A percentile compares a stretch with the other conserved stretches of the same genome.
phyloP scores from a whole-genome alignment of 2,113 vertebrate genomes.

The Symphodus melops region DNA sequence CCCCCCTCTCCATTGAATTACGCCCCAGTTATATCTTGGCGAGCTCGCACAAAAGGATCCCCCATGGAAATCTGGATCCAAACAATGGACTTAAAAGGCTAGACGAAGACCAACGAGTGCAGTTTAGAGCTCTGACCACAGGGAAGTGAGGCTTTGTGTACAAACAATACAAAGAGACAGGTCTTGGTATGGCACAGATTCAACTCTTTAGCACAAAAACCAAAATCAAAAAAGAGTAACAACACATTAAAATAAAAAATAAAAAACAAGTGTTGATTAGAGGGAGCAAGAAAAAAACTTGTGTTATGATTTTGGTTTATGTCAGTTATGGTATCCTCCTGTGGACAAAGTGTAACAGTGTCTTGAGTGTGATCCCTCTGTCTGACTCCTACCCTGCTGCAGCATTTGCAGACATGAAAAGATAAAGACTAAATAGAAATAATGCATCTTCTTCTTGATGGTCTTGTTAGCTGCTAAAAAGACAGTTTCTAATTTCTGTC shows the following conservation, averaged over 20 bases:
- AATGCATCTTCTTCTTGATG: too few relatives aligned
- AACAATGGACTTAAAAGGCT: constrained; percentile 60
- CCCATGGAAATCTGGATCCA: constrained; percentile 34
- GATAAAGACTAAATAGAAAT: too few relatives aligned
- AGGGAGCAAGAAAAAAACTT: neutral
- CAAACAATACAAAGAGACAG: constrained; percentile 29
- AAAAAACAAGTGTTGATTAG: neutral
- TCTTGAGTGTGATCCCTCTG: too few relatives aligned
- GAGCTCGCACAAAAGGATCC: constrained; percentile 51
- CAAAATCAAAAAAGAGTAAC: neutral
- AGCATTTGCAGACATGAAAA: too few relatives aligned
- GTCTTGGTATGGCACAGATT: constrained; percentile 11
- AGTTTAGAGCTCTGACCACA: constrained; percentile 37
- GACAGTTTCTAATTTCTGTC: too few relatives aligned
- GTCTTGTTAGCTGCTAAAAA: too few relatives aligned
- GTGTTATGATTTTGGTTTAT: too few relatives aligned
- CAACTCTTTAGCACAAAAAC: neutral
- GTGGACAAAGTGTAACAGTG: too few relatives aligned
- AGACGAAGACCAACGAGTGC: constrained; percentile 17
- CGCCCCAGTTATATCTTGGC: constrained; percentile 62
- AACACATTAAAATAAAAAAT: neutral
- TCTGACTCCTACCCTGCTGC: too few relatives aligned
- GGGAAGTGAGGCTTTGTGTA: constrained; percentile 38
- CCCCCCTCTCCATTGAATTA: constrained; percentile 78
- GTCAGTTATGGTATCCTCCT: too few relatives aligned